Evolutionary conservation across 2,888 invertebrate species (phyloP), one percentile per base, ranked within the genome.

Genomic region (Euplagia quadripunctaria): DNA sequence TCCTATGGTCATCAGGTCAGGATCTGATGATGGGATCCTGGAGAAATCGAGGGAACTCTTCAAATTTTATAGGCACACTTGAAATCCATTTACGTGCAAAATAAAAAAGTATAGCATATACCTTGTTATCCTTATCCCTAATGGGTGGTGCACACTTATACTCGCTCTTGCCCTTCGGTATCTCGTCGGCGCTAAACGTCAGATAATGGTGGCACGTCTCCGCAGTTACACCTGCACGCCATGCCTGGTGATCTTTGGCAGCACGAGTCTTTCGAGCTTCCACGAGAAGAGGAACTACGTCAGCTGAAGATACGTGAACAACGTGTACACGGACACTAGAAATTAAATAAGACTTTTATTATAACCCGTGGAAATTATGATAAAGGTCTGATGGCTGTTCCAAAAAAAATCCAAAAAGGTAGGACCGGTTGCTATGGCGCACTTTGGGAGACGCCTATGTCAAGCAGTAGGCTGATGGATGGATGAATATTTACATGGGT

Each of bases 181-280:
- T 96, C 71, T 97, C 94, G 82, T 97, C 97, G 0, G 97, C 96
- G 64, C 94, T 93, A 51, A 98, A 91, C 0, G 96, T 94, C 46
- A 98, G 92, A 88, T 98, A 98, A 88, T 98, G 98, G 81, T 97
- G 97, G 87, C 98, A 98, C 1, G 97, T 98, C 90, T 97, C 98
- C 0, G 97, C 97, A 0, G 97, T 97, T 74, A 98, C 92, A 0
- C 96, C 96, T 0, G 94, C 96, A 7, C 96, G 96, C 86, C 94
- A 95, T 0, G 87, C 90, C 43, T 85, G 86, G 82, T 97, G 96
- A 68, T 97, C 97, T 79, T 72, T 92, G 85, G 71, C 93, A 87
- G 73, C 91, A 90, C 86, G 92, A 78, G 71, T 82, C 76, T 85
- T 83, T 70, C 97, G 96, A 2, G 96, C 96, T 68, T 95, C 89